phyloP scores from a whole-genome alignment of 2,797 vertebrate species.

The Denticeps clupeoides region DNA sequence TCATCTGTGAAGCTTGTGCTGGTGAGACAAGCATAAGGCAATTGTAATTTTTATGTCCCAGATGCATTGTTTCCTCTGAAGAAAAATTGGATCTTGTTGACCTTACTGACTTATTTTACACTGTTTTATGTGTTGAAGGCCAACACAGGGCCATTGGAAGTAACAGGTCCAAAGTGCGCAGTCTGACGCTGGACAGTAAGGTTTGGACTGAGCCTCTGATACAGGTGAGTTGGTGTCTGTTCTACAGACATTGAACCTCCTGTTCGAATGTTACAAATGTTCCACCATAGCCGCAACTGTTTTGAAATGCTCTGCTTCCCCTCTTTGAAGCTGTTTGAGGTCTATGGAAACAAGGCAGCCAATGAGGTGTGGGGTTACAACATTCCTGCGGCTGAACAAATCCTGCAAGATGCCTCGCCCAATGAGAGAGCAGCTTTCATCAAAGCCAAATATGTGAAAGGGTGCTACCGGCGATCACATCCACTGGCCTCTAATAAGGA shows the following conservation, averaged over 20 bases:
- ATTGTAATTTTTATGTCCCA: background rate
- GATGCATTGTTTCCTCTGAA: background rate
- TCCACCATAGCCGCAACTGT: too few species aligned
- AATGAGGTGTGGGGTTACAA: constrained; percentile 56
- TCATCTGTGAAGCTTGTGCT: constrained; percentile 60
- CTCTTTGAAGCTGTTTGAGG: constrained; percentile 50
- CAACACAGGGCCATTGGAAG: constrained; percentile 50
- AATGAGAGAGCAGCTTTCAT: constrained; percentile 50
- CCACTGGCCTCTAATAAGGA: constrained; percentile 38
- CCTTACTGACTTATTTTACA: background rate
- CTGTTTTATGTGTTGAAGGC: constrained; percentile 27
- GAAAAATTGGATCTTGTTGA: background rate
- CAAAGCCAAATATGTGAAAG: constrained; percentile 50
- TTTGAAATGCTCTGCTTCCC: background rate
- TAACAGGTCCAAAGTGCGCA: constrained; percentile 55
- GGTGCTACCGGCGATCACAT: constrained; percentile 52
- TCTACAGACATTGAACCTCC: too few species aligned
- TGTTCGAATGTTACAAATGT: too few species aligned
- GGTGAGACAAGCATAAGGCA: too few species aligned
- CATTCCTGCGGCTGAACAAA: constrained; percentile 45
- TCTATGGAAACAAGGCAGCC: constrained; percentile 50
- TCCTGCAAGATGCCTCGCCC: constrained; percentile 35
- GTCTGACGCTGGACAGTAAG: constrained; percentile 61
- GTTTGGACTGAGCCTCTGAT: constrained; percentile 60
- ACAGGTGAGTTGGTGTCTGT: constrained; percentile 40